These are phyloP conservation scores for Parelbella ahira DNA, from an alignment of 2,888 invertebrate genomes.

Conservation along the genomic window DNA sequence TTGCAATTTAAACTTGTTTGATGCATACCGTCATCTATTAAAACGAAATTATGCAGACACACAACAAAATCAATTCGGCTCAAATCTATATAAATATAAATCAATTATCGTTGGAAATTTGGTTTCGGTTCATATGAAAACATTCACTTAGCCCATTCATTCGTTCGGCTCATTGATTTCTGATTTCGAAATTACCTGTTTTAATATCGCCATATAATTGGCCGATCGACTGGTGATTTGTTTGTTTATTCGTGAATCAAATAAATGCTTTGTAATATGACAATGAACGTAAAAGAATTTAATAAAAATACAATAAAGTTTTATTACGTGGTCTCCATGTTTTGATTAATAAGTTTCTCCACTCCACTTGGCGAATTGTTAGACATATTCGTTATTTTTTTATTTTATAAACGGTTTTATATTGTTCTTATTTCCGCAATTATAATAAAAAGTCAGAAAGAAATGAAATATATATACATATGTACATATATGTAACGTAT, in stretches of 20 bases:
- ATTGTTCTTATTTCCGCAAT: no score
- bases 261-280: no score
- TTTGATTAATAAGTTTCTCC: no score
- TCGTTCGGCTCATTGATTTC: constrained; percentile 19
- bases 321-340: no score
- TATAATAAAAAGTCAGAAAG: no score
- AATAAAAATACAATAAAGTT: no score
- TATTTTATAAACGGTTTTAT: no score
- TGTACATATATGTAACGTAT: no score
- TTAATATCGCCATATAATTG: constrained; percentile 23
- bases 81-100: constrained; percentile 17
- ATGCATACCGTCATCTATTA: constrained; percentile 25
- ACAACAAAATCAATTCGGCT: constrained; percentile 28
- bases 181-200: constrained; percentile 23
- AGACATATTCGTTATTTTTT: no score
- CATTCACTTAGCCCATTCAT: constrained; percentile 21
- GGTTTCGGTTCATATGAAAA: constrained; percentile 19
- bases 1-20: constrained; percentile 31
- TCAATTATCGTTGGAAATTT: constrained; percentile 19
- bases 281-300: no score
- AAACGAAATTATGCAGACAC: constrained; percentile 28
- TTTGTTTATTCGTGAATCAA: constrained; percentile 11
- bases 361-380: no score
- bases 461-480: no score
- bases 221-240: constrained; percentile 8